Conservation (phyloP, 2,888 invertebrate genomes). For the Teleiodes luculella region DNA sequence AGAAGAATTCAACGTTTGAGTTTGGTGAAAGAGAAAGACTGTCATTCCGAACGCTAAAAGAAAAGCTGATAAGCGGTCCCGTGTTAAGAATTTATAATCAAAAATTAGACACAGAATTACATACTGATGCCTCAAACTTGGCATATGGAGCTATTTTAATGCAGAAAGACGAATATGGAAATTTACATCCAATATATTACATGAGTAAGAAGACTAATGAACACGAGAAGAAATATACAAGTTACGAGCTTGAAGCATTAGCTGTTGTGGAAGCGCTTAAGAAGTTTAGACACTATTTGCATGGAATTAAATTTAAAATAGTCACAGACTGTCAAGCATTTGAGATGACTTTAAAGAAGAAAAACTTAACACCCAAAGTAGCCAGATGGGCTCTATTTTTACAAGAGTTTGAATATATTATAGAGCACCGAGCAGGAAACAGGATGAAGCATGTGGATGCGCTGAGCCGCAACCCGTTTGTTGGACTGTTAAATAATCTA, state of each 20-base stretch:
- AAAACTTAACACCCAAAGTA: not conserved
- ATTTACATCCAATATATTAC: not conserved
- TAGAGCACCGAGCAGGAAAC: not conserved
- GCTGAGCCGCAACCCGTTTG: not conserved
- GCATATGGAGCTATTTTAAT: not conserved
- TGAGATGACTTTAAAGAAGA: not conserved
- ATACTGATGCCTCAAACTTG: constrained; percentile 19
- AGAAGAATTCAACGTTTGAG: constrained; percentile 10
- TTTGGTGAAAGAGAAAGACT: constrained; percentile 14
- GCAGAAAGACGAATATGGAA: not conserved
- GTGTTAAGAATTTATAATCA: constrained; percentile 22
- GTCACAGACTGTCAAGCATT: not conserved
- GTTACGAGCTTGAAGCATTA: not conserved
- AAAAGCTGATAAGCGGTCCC: constrained; percentile 14
- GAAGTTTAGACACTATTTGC: not conserved
- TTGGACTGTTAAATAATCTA: not conserved
- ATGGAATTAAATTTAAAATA: not conserved
- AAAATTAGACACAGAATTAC: constrained; percentile 21
- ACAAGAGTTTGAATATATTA: not conserved
- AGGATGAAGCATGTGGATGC: not conserved
- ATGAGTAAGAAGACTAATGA: not conserved
- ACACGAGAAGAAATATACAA: not conserved
- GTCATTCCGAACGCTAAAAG: constrained; percentile 16
- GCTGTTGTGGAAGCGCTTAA: not conserved
- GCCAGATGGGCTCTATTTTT: not conserved